Evolutionary conservation across 2,797 vertebrate genomes (phyloP).

Genomic region (Capromys pilorides): DNA sequence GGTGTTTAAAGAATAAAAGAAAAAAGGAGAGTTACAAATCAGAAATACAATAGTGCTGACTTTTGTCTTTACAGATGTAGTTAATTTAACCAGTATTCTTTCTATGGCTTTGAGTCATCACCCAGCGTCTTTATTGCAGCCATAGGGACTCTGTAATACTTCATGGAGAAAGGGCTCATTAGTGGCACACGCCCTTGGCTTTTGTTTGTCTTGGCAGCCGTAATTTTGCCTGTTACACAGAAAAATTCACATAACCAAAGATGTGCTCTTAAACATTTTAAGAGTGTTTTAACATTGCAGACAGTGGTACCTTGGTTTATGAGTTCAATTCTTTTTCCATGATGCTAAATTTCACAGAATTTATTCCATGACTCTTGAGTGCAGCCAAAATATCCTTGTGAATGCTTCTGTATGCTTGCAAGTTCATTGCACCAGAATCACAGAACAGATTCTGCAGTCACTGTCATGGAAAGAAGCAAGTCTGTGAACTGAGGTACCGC

Average conservation of each 20-base stretch:
- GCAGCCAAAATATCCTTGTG: neutral
- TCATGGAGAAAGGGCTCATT: neutral
- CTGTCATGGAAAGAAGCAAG: neutral
- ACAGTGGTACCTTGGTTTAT: neutral
- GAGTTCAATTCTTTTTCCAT: neutral
- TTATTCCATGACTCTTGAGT: neutral
- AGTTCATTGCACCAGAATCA: neutral
- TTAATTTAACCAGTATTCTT: neutral
- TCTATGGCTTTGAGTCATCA: neutral
- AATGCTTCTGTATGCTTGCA: neutral
- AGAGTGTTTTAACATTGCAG: neutral
- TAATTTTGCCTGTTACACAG: conserved; percentile 15
- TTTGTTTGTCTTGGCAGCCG: conserved; percentile 23
- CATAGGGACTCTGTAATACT: neutral
- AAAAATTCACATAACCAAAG: conserved; percentile 14
- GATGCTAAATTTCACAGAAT: neutral
- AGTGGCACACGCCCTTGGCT: neutral
- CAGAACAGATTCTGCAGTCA: neutral
- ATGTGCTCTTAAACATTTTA: neutral
- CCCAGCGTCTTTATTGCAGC: neutral
- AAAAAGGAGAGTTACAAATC: neutral
- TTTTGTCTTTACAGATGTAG: conserved; percentile 43
- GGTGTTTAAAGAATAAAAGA: neutral
- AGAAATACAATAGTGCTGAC: neutral
- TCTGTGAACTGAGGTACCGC: neutral